Evolutionary conservation across 2,113 vertebrate genomes (phyloP).

Genomic region (Gobiocypris rarus): DNA sequence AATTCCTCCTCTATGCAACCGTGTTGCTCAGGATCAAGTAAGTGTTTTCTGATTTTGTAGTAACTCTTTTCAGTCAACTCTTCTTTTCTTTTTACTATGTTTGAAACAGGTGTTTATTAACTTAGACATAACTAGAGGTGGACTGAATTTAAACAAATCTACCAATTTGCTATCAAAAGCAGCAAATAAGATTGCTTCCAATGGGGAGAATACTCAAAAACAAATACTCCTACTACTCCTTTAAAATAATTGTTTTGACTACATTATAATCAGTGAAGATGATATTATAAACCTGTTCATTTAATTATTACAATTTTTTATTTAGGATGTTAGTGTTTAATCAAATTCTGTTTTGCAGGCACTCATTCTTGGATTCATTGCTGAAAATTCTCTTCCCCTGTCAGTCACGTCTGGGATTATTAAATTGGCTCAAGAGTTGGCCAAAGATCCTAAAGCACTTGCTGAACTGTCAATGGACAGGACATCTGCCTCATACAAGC

Average conservation of each 20-base stretch:
- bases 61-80: not conserved
- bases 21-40: conserved; percentile 1
- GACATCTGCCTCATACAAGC: conserved; percentile 16
- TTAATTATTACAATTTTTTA: no score
- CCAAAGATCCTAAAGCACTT: conserved; percentile 25
- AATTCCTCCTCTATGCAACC: not conserved
- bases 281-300: not conserved
- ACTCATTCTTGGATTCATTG: not conserved
- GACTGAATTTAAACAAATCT: no score
- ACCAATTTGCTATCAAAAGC: no score
- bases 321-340: not conserved
- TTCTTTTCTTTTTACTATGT: not conserved
- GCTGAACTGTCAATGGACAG: conserved; percentile 12
- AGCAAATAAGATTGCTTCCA: no score
- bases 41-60: not conserved
- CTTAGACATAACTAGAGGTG: not conserved
- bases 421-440: not conserved
- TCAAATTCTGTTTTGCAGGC: not conserved
- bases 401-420: not conserved
- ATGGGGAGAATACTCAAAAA: not conserved
- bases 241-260: no score
- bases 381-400: not conserved
- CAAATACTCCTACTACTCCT: not conserved
- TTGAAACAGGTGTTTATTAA: conserved; percentile 3
- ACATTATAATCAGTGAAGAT: not conserved